Base-by-base conservation (phyloP, 1,140 invertebrate species). In the Galleria mellonella region DNA sequence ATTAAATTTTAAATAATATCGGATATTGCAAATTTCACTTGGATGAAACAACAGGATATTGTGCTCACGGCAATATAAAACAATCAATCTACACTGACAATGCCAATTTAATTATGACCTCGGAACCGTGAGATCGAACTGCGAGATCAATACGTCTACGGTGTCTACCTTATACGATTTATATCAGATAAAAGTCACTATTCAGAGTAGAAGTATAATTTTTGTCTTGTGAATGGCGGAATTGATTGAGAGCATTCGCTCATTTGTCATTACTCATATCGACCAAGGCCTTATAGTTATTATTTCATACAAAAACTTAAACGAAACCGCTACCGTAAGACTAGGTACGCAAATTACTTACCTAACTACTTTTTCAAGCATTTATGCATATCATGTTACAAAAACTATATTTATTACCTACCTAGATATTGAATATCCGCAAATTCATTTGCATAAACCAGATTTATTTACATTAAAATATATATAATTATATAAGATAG, bases 151-250 rank as follows among this genome's bases (percentile, higher is more conserved):
- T 23, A 32, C 14, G 14, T 17, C 23, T 33, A 43, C n/a, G n/a
- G n/a, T n/a, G n/a, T n/a, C n/a, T n/a, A n/a, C n/a, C 39, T 15
- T 17, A 37, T 15, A 27, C 41, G 41, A 11, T 33, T n/a, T 12
- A 10, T 33, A 10, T 27, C 4, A 32, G 27, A 35, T 11, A 17
- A 32, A 10, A 33, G 1, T 35, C 13, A 8, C 4, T 9, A 2
- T 35, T 35, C 32, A 35, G 5, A 35, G 12, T 12, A 13, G 47
- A 65, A 54, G 50, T 55, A 37, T 45, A 28, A 61, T 51, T 56
- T 72, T 64, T 48, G 54, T 62, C 10, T 56, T 50, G 72, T 73
- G 72, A 81, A 81, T 75, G 67, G 73, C 73, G 66, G 72, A 72
- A 72, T 68, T 67, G 56, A 72, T 68, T 67, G 56, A 66, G 62